Base-by-base conservation (phyloP, 2,888 invertebrate genomes). In the Oasisia sp. region DNA sequence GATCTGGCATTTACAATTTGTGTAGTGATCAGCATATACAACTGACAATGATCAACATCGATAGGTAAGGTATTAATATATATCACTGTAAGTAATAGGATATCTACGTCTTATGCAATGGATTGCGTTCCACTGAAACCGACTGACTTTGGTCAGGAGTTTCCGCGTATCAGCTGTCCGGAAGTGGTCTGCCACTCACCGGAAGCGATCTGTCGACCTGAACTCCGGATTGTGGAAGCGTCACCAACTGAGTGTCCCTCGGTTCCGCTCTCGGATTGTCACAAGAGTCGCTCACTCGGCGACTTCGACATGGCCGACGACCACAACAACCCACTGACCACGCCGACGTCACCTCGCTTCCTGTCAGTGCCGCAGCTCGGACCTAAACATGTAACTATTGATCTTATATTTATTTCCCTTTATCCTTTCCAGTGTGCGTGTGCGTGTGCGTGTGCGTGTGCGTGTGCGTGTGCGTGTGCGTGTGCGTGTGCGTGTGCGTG, bases 291-390 rank as follows among this genome's bases (percentile, higher is more conserved):
- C 74, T 74, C 74, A 27, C 27, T 74, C 19, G 19, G 74, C 74
- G 74, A 74, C 27, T 74, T 74, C 74, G 74, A 74, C n/a, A 27
- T 74, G 74, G n/a, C 74, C 0, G 74, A 74, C 27, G 74, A 74
- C 27, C 74, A 74, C 3, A n/a, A 74, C 74, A 74, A 74, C 74
- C 7, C 74, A 19, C 7, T 74, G 74, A 74, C 14, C n/a, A 74
- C 74, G 74, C 74, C 74, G n/a, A 19, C 74, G 74, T 74, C 74
- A 74, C 74, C 74, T 19, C 74, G 74, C 74, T 74, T 74, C 27
- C n/a, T 74, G 74, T 74, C 74, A 74, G 74, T 74, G 74, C 74
- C 74, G 27, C 74, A 74, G 74, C 74, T 74, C n/a, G 74, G 74
- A 74, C 27, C 74, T 1, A 74, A 27, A n/a, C 19, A 74, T 4